A percentile compares a stretch with the other conserved stretches of the same genome.
Evolutionary conservation across 2,797 vertebrate species (phyloP).

Genomic region (Octomys mimax): DNA sequence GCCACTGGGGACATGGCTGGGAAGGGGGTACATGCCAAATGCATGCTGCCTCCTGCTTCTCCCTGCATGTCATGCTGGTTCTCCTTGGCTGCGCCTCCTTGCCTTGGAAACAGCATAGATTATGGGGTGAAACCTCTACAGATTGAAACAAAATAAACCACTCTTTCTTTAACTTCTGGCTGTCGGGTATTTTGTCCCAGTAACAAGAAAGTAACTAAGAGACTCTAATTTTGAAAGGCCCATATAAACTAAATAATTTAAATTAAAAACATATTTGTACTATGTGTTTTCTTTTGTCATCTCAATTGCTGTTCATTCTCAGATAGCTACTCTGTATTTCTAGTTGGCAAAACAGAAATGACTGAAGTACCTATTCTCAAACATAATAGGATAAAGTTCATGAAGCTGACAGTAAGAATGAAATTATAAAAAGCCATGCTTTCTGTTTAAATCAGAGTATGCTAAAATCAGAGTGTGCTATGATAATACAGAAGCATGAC

Average conservation of each 20-base stretch:
- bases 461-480: background rate
- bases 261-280: background rate
- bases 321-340: background rate
- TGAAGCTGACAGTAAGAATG: background rate
- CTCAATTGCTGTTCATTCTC: background rate
- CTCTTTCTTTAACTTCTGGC: background rate
- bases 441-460: background rate
- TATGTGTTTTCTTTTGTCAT: background rate
- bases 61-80: background rate
- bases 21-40: background rate
- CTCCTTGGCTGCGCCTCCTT: background rate
- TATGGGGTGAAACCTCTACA: background rate
- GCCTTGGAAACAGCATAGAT: background rate
- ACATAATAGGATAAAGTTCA: no score
- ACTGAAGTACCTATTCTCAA: background rate
- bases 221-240: background rate
- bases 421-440: background rate
- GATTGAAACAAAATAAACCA: background rate
- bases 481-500: background rate
- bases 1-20: background rate
- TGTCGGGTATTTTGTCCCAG: background rate
- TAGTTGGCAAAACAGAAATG: background rate
- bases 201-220: background rate
- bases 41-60: background rate
- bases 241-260: background rate